Evolutionary conservation across 2,888 invertebrate species (phyloP), one percentile per base, ranked within the genome.

Genomic region (Alloscopus bannaensis): DNA sequence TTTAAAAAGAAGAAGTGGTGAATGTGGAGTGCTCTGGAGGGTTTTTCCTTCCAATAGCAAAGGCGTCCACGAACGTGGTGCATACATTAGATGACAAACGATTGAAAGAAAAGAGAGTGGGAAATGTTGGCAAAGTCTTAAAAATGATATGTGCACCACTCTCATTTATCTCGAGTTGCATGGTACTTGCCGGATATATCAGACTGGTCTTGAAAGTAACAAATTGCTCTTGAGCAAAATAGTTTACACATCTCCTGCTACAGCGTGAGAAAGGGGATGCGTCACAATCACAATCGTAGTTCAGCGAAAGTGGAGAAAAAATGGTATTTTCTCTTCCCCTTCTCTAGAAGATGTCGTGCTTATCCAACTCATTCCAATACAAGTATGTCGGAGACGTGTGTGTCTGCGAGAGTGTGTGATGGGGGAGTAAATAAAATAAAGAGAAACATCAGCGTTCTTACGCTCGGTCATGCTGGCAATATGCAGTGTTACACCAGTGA

Each of bases 351-450:
- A 50, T 65, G n/a, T n/a, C n/a, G n/a, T n/a, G n/a, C n/a, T n/a
- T n/a, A n/a, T n/a, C n/a, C n/a, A n/a, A n/a, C n/a, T n/a, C n/a
- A n/a, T n/a, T n/a, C n/a, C n/a, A n/a, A n/a, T n/a, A n/a, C n/a
- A n/a, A n/a, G n/a, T n/a, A n/a, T n/a, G n/a, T n/a, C n/a, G n/a
- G n/a, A n/a, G n/a, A n/a, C n/a, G n/a, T n/a, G n/a, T n/a, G n/a
- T n/a, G n/a, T n/a, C n/a, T n/a, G n/a, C n/a, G n/a, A n/a, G n/a
- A n/a, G n/a, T n/a, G n/a, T n/a, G n/a, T n/a, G n/a, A n/a, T n/a
- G n/a, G n/a, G 55, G 64, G 16, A 72, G 72, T 65, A 72, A 72
- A 72, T 72, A 72, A 72, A 71, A n/a, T n/a, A n/a, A n/a, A n/a
- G n/a, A 62, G 55, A 64, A 72, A 72, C 64, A n/a, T n/a, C n/a